Evolutionary conservation across 2,113 vertebrate species (phyloP).

Genomic region (Falcunculus frontatus): DNA sequence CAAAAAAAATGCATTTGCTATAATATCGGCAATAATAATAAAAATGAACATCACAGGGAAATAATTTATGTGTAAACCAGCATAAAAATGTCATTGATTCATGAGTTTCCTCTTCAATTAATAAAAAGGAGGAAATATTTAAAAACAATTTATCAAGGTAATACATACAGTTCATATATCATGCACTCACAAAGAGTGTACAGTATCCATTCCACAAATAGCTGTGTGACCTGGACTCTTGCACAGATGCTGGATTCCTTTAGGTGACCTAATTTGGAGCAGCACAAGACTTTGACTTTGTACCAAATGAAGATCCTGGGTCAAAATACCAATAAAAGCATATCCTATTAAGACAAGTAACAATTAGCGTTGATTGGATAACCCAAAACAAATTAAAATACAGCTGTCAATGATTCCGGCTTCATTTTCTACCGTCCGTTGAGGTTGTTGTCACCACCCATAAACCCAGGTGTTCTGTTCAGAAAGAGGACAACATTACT

Average conservation of each 20-base stretch:
- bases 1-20: constrained; percentile 74
- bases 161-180: constrained; percentile 93
- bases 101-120: constrained; percentile 96
- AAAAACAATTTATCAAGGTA: constrained; percentile 93
- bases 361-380: background rate
- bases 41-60: constrained; percentile 79
- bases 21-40: constrained; percentile 84
- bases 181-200: constrained; percentile 85
- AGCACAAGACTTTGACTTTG: constrained; percentile 6
- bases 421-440: background rate
- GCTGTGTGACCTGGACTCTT: constrained; percentile 68
- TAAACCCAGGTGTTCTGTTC: background rate
- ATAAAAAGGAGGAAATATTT: constrained; percentile 98
- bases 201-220: constrained; percentile 85
- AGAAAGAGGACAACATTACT: background rate
- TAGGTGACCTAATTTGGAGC: constrained; percentile 45
- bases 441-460: background rate
- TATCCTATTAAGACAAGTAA: background rate
- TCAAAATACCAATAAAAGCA: background rate
- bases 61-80: constrained; percentile 94
- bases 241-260: constrained; percentile 64
- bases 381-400: background rate
- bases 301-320: background rate
- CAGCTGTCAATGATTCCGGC: background rate
- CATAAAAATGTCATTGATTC: constrained; percentile 93